Evolutionary conservation across 2,113 vertebrate genomes (phyloP).

Genomic region (Phasianus colchicus): DNA sequence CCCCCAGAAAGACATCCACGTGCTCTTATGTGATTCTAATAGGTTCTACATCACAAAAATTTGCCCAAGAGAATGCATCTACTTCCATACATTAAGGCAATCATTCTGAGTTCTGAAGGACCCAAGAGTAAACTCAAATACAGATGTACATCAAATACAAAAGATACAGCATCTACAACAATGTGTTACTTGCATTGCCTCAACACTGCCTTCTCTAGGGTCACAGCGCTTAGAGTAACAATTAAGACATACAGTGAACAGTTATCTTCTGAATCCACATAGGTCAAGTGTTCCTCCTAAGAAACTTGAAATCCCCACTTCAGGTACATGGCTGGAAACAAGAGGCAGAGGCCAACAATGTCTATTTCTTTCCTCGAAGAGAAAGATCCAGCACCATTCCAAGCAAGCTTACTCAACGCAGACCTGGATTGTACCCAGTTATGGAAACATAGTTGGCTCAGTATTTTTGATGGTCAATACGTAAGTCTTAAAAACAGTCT

Average conservation of each 20-base stretch:
- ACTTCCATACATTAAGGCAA: background rate
- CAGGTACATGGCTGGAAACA: background rate
- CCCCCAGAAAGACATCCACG: background rate
- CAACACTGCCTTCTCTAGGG: background rate
- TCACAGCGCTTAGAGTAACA: background rate
- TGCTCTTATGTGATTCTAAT: fast-evolving
- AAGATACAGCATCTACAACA: background rate
- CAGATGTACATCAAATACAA: background rate
- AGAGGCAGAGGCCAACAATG: background rate
- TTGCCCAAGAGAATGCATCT: background rate
- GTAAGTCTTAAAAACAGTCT: background rate
- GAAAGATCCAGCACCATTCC: background rate
- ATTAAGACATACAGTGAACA: background rate
- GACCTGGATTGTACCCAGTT: background rate
- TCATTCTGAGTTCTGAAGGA: fast-evolving
- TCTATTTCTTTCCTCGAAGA: background rate
- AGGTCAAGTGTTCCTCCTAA: background rate
- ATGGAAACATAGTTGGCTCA: background rate
- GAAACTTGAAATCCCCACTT: background rate
- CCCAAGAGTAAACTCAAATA: background rate
- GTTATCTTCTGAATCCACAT: background rate
- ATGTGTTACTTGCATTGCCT: background rate
- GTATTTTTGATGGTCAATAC: background rate
- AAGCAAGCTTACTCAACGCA: background rate
- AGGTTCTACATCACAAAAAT: background rate